Evolutionary conservation across 2,113 vertebrate species (phyloP), one percentile per base, ranked within the genome.

Genomic region (Ursus arctos): DNA sequence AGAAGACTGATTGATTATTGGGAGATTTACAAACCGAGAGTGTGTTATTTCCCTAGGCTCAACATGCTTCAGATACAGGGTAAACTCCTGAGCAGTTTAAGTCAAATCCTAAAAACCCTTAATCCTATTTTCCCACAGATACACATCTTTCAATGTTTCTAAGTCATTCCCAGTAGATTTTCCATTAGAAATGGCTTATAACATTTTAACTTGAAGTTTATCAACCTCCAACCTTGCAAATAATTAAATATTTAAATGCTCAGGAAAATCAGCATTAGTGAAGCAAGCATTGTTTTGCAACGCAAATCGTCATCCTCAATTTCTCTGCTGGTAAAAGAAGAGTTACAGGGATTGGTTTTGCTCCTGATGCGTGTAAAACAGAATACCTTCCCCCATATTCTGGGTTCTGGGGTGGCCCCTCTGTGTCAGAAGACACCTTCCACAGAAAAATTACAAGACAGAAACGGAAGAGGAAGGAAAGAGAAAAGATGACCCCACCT

Each of bases 221-320:
- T 95, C 88, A 93, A 95, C 91, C 89, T 92, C 91, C 61, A 96
- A 95, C 59, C 82, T 96, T 91, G 98, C 77, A 97, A 95, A 97
- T 93, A 97, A 97, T 97, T 97, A 98, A 98, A 97, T 94, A 97
- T 92, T 97, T 97, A 98, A 96, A 88, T 95, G 59, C 33, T 96
- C 53, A 57, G 85, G 53, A 87, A 98, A 93, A 24, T 33, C 51
- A 19, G 82, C 47, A 69, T 94, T 79, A 87, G 47, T 82, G 65
- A 95, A 97, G 95, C 21, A 53, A 95, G 91, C 72, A 94, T 85
- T 57, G 16, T 74, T 97, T 88, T 95, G 49, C 93, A 94, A 93
- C 82, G 91, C 88, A 94, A 96, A 94, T 94, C 19, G 7, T 94
- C 83, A 53, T 59, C 79, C 91, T 83, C 88, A 96, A 93, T 96